phyloP scores from a whole-genome alignment of 2,113 vertebrate genomes.

The Lasiurus borealis region DNA sequence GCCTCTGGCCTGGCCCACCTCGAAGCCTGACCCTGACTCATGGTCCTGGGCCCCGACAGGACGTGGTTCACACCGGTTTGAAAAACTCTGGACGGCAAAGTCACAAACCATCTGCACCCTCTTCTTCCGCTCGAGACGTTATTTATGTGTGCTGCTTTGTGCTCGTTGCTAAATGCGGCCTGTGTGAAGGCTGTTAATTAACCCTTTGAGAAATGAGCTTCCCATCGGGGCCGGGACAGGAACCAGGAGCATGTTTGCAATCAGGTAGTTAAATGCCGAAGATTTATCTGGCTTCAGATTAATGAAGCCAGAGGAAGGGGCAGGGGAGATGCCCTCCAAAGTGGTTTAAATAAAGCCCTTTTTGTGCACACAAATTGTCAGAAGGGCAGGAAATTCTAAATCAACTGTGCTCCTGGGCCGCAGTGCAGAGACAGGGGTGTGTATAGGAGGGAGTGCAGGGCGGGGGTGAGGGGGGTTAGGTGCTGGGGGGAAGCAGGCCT shows the following conservation, averaged over 20 bases:
- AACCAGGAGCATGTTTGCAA: constrained; percentile 86
- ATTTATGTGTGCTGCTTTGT: constrained; percentile 90
- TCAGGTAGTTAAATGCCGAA: constrained; percentile 85
- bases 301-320: constrained; percentile 84
- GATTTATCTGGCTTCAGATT: constrained; percentile 83
- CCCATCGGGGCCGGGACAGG: constrained; percentile 85
- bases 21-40: constrained; percentile 84
- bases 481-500: accelerated
- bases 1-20: constrained; percentile 70
- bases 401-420: constrained; percentile 60
- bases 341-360: constrained; percentile 74
- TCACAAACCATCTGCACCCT: constrained; percentile 88
- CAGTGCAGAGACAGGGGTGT: background rate
- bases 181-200: constrained; percentile 89
- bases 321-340: constrained; percentile 55
- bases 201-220: constrained; percentile 89
- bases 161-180: constrained; percentile 86
- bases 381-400: constrained; percentile 78
- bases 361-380: constrained; percentile 66
- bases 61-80: constrained; percentile 84
- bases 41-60: constrained; percentile 77
- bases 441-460: background rate
- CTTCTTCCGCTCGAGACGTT: constrained; percentile 86
- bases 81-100: constrained; percentile 85
- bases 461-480: background rate